Evolutionary conservation across 92 coral and sea anemone genomes (phyloP).

Genomic region (Zoanthus sociatus): DNA sequence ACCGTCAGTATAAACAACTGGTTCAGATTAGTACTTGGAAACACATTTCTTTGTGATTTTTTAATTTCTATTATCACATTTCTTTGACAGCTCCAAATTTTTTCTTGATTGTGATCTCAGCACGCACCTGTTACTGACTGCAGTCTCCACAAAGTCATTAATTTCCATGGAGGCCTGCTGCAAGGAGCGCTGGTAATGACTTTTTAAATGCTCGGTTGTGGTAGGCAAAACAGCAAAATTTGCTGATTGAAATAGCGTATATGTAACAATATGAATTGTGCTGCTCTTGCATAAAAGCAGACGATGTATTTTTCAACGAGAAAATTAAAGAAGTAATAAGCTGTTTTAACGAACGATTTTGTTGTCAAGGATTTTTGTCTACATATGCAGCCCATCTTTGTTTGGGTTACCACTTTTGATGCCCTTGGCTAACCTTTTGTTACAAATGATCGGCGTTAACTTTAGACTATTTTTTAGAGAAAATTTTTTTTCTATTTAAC

Average conservation of each 20-base stretch:
- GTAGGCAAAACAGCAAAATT: neutral
- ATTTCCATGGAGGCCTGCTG: conserved; percentile 45
- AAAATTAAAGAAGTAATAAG: neutral
- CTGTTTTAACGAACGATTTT: neutral
- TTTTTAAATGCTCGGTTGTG: conserved; percentile 8
- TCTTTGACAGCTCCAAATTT: conserved; percentile 20
- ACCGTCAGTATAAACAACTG: neutral
- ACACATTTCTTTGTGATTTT: neutral
- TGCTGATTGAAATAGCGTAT: neutral
- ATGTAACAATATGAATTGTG: neutral
- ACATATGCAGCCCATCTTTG: neutral
- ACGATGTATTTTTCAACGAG: neutral
- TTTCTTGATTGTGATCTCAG: conserved; percentile 28
- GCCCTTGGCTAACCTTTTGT: neutral
- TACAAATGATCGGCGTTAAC: neutral
- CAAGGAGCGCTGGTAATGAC: neutral
- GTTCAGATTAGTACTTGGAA: neutral
- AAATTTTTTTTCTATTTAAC: neutral
- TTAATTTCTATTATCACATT: conserved; percentile 14
- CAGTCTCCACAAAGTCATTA: conserved; percentile 27
- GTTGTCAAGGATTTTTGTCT: neutral
- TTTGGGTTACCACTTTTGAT: neutral
- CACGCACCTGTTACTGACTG: conserved; percentile 29
- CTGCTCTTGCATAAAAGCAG: neutral
- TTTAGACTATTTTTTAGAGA: neutral